Base-by-base conservation (phyloP, 1,140 invertebrate species). In the Tribolium madens region DNA sequence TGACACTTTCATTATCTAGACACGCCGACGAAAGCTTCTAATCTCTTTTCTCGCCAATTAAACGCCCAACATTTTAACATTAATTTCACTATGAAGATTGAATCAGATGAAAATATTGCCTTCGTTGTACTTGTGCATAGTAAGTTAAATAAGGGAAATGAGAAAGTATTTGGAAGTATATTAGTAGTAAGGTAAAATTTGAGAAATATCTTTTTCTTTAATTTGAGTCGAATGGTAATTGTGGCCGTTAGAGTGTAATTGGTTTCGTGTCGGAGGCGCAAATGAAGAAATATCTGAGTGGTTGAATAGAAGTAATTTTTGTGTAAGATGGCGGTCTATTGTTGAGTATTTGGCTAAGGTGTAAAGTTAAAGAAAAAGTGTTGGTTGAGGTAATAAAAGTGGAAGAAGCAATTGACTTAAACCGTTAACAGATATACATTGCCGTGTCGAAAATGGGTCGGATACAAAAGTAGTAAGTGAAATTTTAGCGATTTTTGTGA, bases 401-500 rank as follows among this genome's bases (percentile, higher is more conserved):
- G 42, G 31, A 46, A 70, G 18, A 76, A 26, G 46, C 52, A 53
- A 70, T 70, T 70, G 75, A 26, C 48, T 70, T 42, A 50, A 76
- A 70, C 60, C 21, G 75, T 70, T 76, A 70, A 70, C 75, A 70
- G 42, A 76, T 76, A 70, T 76, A 70, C 5, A 48, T 52, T 21
- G 48, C 14, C 33, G 50, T 75, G 52, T 26, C 12, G 31, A 60
- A 47, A 69, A 74, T 48, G 52, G 50, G 74, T 69, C 14, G 17
- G 53, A 82, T 69, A 82, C 78, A 79, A 82, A 79, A 77, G 78
- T 79, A 80, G 81, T 79, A 77, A 79, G 73, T 78, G 81, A 80
- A 76, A 83, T 77, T 78, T 81, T 81, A 72, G 74, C 79, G 81
- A 81, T 81, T 82, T 83, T 78, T 78, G 50, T 78, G 79, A 78